Evolutionary conservation across 2,113 vertebrate genomes (phyloP).

Genomic region (Malurus elegans): DNA sequence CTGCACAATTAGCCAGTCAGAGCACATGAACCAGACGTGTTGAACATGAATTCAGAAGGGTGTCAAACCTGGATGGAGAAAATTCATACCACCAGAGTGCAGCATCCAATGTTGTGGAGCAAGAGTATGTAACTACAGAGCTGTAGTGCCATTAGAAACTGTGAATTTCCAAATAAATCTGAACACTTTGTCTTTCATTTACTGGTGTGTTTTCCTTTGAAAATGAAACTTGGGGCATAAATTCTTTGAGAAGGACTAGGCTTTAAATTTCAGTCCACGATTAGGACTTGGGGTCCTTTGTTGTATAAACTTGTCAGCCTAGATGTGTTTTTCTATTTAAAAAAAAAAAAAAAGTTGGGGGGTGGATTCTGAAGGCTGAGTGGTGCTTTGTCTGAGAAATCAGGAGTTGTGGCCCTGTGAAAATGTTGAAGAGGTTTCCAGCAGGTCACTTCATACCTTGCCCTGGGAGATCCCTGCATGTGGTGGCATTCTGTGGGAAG

Average conservation of each 20-base stretch:
- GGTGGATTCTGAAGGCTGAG: background rate
- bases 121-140: conserved; percentile 86
- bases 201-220: conserved; percentile 41
- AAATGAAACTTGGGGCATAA: background rate
- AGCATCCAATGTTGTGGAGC: conserved; percentile 78
- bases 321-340: background rate
- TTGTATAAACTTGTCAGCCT: background rate
- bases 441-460: background rate
- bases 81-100: conserved; percentile 55
- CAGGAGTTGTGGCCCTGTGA: background rate
- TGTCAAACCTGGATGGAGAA: conserved; percentile 46
- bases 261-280: background rate
- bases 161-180: conserved; percentile 99
- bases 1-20: conserved; percentile 77
- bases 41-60: conserved; percentile 17
- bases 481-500: background rate
- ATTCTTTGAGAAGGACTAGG: background rate
- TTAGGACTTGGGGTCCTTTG: background rate
- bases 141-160: conserved; percentile 99
- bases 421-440: background rate
- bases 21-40: conserved; percentile 59
- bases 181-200: conserved; percentile 82
- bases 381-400: background rate
- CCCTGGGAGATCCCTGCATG: background rate
- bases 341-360: background rate